A percentile compares a stretch with the other conserved stretches of the same genome.
Conservation (phyloP, 2,113 vertebrate species). For the Hyla sarda region DNA sequence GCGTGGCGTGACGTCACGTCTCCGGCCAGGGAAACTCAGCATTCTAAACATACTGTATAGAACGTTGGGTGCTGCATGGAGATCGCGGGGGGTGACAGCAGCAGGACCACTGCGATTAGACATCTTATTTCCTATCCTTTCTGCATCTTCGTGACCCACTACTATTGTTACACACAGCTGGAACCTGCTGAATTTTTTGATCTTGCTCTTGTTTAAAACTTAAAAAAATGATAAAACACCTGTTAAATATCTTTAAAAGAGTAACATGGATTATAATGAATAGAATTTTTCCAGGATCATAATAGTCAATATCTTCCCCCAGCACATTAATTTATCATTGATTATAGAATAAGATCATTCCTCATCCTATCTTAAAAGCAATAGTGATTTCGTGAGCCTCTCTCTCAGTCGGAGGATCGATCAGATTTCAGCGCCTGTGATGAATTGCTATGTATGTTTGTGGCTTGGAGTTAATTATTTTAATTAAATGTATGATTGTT, state of each 20-base stretch:
- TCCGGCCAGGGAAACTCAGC: too few species aligned
- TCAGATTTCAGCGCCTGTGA: not conserved
- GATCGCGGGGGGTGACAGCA: too few species aligned
- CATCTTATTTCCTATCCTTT: too few species aligned
- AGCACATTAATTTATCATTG: constrained; percentile 29
- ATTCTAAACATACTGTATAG: too few species aligned
- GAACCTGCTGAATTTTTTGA: not conserved
- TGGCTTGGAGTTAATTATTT: constrained; percentile 17
- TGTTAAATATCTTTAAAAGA: not conserved
- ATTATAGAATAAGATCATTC: constrained; percentile 21
- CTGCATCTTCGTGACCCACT: too few species aligned
- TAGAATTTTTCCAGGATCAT: not conserved
- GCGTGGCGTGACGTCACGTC: too few species aligned
- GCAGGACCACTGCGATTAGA: too few species aligned
- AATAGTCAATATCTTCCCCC: not conserved
- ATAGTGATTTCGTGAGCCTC: not conserved
- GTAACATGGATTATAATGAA: constrained; percentile 10
- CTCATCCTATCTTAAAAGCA: not conserved
- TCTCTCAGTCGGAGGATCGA: constrained; percentile 15
- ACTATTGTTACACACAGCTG: not conserved
- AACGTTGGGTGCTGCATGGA: too few species aligned
- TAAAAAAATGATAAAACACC: not conserved
- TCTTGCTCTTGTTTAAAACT: too few species aligned
- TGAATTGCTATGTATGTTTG: constrained; percentile 27
- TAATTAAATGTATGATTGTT: not conserved